A percentile compares a stretch with the other conserved stretches of the same genome.
Conservation (phyloP, 2,113 vertebrate species). For the Trinectes maculatus region DNA sequence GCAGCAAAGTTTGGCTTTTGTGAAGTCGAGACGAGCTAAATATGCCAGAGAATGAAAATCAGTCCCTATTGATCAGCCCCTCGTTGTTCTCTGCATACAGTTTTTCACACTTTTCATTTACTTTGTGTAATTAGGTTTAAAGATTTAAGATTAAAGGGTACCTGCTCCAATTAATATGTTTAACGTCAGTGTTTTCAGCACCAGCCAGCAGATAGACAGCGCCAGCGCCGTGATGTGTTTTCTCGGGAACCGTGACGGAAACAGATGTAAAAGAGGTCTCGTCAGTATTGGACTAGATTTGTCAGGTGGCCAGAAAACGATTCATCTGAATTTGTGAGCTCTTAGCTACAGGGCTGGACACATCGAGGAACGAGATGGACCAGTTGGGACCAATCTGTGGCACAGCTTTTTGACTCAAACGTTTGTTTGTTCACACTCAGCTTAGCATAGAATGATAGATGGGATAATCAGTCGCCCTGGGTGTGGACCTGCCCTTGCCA, state of each 20-base stretch:
- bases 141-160: too few relatives aligned
- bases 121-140: background rate
- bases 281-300: background rate
- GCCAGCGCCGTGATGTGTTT: background rate
- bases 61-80: slow-evolving; percentile 14
- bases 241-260: background rate
- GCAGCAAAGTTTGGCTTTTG: slow-evolving; percentile 42
- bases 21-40: slow-evolving; percentile 28
- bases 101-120: background rate
- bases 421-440: slow-evolving; percentile 14
- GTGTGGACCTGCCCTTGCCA: background rate
- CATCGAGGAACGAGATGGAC: background rate
- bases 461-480: background rate
- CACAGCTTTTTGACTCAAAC: background rate
- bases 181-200: too few relatives aligned
- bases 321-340: background rate
- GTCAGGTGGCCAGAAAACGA: background rate
- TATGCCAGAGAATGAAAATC: slow-evolving; percentile 20
- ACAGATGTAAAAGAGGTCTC: background rate
- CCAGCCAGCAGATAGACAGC: background rate
- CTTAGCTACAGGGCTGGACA: background rate
- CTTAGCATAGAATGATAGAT: slow-evolving; percentile 6
- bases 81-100: background rate
- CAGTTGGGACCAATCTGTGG: too few relatives aligned
- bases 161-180: background rate